These are phyloP conservation scores for Drosophila repletoides DNA, from an alignment of 1,140 invertebrate genomes.

Conservation along the genomic window DNA sequence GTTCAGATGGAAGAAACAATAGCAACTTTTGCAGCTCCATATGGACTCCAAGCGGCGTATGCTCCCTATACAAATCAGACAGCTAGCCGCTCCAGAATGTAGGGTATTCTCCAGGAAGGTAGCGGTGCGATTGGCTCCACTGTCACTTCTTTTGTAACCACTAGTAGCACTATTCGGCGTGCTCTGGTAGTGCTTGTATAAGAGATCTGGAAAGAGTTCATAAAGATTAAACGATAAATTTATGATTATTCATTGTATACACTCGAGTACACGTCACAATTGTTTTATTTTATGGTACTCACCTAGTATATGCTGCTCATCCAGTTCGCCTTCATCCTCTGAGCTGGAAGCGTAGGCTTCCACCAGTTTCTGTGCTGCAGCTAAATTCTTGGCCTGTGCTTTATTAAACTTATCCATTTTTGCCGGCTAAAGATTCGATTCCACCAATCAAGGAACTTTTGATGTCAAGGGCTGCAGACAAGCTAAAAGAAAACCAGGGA, in stretches of 20 bases:
- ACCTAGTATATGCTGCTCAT: conserved; percentile 84
- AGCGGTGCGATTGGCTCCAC: conserved; percentile 85
- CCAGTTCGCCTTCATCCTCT: conserved; percentile 84
- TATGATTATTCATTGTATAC: too few species aligned
- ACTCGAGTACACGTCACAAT: conserved; percentile 45
- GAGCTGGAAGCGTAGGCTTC: conserved; percentile 84
- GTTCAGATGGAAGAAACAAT: conserved; percentile 89
- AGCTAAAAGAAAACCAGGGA: not conserved
- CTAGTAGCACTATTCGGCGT: not conserved
- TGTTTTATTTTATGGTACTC: not conserved
- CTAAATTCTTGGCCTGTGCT: conserved; percentile 85
- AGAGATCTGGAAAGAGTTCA: conserved; percentile 26
- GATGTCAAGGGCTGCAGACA: not conserved
- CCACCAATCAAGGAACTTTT: not conserved
- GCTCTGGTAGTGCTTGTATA: conserved; percentile 63
- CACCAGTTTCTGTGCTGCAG: conserved; percentile 84
- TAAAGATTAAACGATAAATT: conserved; percentile 2
- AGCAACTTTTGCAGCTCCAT: conserved; percentile 74
- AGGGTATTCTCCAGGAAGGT: conserved; percentile 89
- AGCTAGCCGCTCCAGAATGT: conserved; percentile 90
- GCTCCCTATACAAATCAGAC: conserved; percentile 95
- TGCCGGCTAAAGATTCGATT: conserved; percentile 24
- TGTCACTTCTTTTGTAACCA: conserved; percentile 23
- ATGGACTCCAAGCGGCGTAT: conserved; percentile 92
- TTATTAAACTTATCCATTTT: conserved; percentile 64